Conservation (phyloP, 1,140 invertebrate genomes). For the Manduca sexta region DNA sequence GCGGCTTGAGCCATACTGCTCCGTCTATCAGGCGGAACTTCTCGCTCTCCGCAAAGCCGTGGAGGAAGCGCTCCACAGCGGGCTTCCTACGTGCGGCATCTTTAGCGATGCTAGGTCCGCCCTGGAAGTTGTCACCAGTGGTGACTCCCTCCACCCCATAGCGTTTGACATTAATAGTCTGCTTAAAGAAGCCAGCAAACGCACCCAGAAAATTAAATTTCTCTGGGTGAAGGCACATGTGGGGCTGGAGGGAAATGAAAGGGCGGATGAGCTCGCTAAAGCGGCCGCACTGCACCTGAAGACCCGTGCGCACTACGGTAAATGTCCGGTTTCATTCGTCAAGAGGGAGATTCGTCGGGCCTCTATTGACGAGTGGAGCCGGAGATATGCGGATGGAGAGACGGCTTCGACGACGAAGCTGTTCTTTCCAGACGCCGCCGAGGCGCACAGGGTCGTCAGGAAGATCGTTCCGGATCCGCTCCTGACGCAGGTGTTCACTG, state of each 20-base stretch:
- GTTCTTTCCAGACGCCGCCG: neutral
- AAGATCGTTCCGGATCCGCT: neutral
- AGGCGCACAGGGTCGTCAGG: neutral
- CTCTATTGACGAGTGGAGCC: neutral
- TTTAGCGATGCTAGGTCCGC: constrained; percentile 21
- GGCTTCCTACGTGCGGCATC: neutral
- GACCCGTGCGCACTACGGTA: neutral
- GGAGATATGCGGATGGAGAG: neutral
- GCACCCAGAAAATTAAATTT: neutral
- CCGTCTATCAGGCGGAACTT: constrained; percentile 28
- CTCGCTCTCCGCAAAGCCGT: neutral
- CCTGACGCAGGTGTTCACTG: neutral
- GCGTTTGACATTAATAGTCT: too few species aligned
- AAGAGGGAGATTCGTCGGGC: neutral
- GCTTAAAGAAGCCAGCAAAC: neutral
- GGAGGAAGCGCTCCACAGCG: neutral
- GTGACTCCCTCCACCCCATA: too few species aligned
- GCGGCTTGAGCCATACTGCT: constrained; percentile 13
- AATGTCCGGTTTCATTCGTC: neutral
- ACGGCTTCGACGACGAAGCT: neutral
- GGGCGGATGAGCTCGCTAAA: neutral
- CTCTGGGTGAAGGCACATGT: neutral
- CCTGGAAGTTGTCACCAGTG: constrained; percentile 8
- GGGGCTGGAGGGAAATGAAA: neutral
- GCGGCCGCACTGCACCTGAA: neutral